A percentile compares a stretch with the other conserved stretches of the same genome.
Conservation (phyloP, 53 echinoderm and acorn worm species). For the Temnopleurus reevesii region DNA sequence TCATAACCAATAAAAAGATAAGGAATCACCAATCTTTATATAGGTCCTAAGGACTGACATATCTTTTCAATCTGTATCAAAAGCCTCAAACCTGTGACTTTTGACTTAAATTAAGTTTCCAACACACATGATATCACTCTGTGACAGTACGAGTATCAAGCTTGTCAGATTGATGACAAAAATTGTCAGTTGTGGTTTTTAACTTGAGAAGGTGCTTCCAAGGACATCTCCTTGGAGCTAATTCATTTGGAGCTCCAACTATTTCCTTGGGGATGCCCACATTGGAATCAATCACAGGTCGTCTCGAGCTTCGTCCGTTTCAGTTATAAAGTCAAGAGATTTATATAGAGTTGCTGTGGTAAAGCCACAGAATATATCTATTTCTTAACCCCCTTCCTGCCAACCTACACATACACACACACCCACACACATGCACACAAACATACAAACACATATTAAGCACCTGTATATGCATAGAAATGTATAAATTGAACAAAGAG, state of each 20-base stretch:
- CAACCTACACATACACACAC: too few relatives aligned
- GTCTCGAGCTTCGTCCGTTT: background rate
- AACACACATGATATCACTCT: background rate
- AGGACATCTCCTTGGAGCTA: too few relatives aligned
- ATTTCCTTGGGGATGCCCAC: background rate
- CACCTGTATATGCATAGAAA: too few relatives aligned
- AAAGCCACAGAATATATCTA: too few relatives aligned
- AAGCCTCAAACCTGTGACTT: background rate
- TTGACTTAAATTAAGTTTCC: background rate
- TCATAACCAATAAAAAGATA: background rate
- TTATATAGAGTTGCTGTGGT: background rate
- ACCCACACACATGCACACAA: too few relatives aligned
- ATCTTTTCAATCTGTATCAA: background rate
- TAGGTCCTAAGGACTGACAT: background rate
- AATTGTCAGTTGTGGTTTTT: background rate
- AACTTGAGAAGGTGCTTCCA: background rate
- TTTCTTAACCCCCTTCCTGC: too few relatives aligned
- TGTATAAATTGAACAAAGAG: too few relatives aligned
- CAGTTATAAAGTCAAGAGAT: background rate
- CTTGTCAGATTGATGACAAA: background rate
- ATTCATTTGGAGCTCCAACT: background rate
- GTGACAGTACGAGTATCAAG: background rate
- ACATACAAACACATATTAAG: too few relatives aligned
- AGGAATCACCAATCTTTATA: background rate
- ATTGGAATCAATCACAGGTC: background rate